Percentiles rank a stretch among this genome's conserved stretches.
phyloP scores from a whole-genome alignment of 2,113 vertebrate genomes.

The Pterophyllum scalare region DNA sequence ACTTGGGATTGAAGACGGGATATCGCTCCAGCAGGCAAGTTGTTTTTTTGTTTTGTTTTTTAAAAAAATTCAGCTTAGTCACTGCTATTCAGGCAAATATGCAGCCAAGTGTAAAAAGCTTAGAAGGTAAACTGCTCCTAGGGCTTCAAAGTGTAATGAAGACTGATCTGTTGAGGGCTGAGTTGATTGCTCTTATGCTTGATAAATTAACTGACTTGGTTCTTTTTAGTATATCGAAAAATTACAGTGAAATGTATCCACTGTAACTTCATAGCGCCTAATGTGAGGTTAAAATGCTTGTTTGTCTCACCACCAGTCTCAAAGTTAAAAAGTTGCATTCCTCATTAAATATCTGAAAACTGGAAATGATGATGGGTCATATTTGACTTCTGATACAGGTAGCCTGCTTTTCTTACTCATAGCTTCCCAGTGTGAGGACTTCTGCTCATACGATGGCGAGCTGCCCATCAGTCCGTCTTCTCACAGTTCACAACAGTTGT shows the following conservation, averaged over 20 bases:
- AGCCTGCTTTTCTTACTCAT: neutral
- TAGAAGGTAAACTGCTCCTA: constrained; percentile 6
- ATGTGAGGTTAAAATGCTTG: neutral
- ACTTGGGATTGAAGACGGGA: constrained; percentile 39
- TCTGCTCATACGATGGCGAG: too few relatives aligned
- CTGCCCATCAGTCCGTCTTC: neutral
- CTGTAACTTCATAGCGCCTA: too few relatives aligned
- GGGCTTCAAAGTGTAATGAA: neutral
- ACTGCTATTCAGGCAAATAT: constrained; percentile 22
- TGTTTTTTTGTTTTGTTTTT: neutral
- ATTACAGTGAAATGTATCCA: neutral
- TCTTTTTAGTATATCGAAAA: neutral
- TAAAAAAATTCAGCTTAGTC: constrained; percentile 57
- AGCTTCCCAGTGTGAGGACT: neutral
- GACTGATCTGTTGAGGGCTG: neutral
- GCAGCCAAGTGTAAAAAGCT: constrained; percentile 23
- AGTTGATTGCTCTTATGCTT: neutral
- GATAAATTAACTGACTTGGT: neutral
- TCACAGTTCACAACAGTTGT: neutral
- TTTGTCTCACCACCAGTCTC: neutral
- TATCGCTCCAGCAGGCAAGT: constrained; percentile 38
- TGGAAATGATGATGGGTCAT: neutral
- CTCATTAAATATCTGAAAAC: rapidly evolving
- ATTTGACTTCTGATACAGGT: neutral
- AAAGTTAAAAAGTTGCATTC: neutral